Conservation (phyloP, 2,113 vertebrate species). For the Protomyctophum bolini region DNA sequence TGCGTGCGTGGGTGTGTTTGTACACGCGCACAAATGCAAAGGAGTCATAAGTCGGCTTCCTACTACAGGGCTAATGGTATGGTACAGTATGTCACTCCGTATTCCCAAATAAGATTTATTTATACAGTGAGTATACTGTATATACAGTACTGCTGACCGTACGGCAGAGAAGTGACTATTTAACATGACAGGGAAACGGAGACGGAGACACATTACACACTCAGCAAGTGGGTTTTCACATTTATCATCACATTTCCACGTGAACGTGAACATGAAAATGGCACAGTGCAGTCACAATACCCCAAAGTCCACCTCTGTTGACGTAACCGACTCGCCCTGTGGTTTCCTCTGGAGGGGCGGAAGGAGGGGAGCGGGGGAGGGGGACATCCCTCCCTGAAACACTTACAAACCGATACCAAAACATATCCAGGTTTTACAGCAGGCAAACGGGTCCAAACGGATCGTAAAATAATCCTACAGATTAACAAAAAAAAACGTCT, state of each 20-base stretch:
- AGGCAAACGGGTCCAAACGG: conserved; percentile 80
- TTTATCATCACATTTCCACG: conserved; percentile 12
- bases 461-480: conserved; percentile 72
- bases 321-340: conserved; percentile 49
- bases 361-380: conserved; percentile 30
- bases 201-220: conserved; percentile 23
- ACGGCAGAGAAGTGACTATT: conserved; percentile 15
- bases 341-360: conserved; percentile 47
- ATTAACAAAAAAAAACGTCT: conserved; percentile 78
- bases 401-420: conserved; percentile 79
- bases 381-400: conserved; percentile 56
- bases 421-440: conserved; percentile 79
- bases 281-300: conserved; percentile 20
- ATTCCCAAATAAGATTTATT: too few relatives aligned
- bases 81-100: too few relatives aligned
- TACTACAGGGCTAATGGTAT: too few relatives aligned
- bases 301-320: conserved; percentile 45
- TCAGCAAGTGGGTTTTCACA: conserved; percentile 20
- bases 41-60: too few relatives aligned
- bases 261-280: conserved; percentile 23
- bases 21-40: too few relatives aligned
- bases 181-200: conserved; percentile 53
- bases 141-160: neutral
- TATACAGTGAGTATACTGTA: too few relatives aligned
- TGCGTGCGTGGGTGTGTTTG: too few relatives aligned